Percentiles rank a stretch among this genome's conserved stretches.
phyloP scores from a whole-genome alignment of 35 echinoderm and acorn worm genomes.

The Apostichopus japonicus region DNA sequence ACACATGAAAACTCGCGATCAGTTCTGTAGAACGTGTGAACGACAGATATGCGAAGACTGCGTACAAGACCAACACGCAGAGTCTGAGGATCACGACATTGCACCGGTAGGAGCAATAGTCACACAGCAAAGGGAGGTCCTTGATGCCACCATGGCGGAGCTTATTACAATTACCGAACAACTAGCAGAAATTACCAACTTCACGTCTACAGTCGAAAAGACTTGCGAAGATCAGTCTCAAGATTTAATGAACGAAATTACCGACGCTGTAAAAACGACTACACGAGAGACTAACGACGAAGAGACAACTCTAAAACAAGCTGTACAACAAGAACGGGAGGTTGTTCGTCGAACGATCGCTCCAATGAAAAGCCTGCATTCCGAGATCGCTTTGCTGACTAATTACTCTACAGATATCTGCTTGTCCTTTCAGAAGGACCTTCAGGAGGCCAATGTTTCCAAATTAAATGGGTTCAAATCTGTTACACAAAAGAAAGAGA shows the following conservation, averaged over 20 bases:
- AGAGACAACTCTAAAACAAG: background rate
- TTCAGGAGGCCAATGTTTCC: background rate
- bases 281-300: background rate
- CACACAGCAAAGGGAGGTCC: too few relatives aligned
- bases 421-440: background rate
- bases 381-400: background rate
- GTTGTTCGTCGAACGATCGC: background rate
- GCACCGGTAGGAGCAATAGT: too few relatives aligned
- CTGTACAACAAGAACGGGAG: background rate
- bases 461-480: background rate
- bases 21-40: constrained; percentile 1
- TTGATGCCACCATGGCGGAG: background rate
- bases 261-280: background rate
- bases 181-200: background rate
- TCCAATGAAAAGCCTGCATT: background rate
- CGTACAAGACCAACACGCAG: too few relatives aligned
- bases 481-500: background rate
- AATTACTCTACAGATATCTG: constrained; percentile 1
- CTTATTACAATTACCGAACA: background rate
- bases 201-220: background rate
- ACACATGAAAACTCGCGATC: background rate
- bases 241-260: background rate
- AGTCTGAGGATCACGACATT: too few relatives aligned
- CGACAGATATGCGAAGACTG: too few relatives aligned
- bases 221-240: background rate